Percentiles rank a stretch among this genome's conserved stretches.
Conservation (phyloP, 2,797 vertebrate species). For the Sarcoramphus papa region DNA sequence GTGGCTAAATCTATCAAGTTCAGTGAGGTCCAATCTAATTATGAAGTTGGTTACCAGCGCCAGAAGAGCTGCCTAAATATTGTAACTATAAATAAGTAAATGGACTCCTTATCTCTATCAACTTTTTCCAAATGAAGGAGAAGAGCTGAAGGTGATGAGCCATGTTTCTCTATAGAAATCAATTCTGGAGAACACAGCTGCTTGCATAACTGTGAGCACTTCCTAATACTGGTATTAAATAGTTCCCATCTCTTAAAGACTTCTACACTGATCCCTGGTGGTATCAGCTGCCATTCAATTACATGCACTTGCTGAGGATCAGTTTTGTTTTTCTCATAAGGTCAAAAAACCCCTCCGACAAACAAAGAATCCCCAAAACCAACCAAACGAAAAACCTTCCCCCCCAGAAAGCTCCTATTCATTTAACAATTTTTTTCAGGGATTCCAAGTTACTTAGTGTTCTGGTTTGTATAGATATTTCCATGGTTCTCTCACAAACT, state of each 20-base stretch:
- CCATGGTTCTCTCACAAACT: neutral
- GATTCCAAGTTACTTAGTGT: neutral
- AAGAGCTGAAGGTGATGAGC: neutral
- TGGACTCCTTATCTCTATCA: neutral
- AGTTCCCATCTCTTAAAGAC: neutral
- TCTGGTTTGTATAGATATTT: neutral
- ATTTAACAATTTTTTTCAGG: neutral
- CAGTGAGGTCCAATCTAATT: neutral
- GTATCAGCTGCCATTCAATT: neutral
- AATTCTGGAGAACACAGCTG: neutral
- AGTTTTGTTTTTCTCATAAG: neutral
- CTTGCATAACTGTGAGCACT: neutral
- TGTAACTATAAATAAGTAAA: neutral
- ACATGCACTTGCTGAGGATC: neutral
- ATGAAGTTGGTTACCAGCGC: neutral
- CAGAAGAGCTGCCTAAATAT: neutral
- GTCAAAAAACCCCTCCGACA: neutral
- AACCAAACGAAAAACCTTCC: neutral
- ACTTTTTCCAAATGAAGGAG: neutral
- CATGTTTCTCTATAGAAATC: neutral
- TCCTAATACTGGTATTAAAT: neutral
- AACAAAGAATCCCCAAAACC: neutral
- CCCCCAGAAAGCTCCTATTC: rapidly evolving
- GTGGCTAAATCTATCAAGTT: neutral
- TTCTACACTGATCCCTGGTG: neutral